Percentiles rank a stretch among this genome's conserved stretches.
Conservation (phyloP, 30 jellyfish, hydroid and myxozoan genomes). For the Cassiopea andromeda region DNA sequence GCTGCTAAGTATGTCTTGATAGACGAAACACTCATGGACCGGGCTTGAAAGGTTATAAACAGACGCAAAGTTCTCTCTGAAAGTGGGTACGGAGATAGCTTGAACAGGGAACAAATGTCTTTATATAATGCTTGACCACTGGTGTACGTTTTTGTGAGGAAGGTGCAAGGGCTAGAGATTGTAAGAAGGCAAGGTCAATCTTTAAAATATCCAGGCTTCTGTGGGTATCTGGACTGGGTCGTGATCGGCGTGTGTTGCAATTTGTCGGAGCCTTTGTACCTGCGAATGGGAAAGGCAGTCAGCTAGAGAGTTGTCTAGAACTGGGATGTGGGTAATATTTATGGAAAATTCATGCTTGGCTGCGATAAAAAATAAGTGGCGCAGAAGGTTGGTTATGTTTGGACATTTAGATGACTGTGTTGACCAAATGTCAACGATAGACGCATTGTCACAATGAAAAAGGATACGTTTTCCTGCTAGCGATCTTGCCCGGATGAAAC, state of each 20-base stretch:
- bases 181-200: not conserved
- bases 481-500: slow-evolving; percentile 2
- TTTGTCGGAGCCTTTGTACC: not conserved
- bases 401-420: not conserved
- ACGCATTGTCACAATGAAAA: slow-evolving; percentile 11
- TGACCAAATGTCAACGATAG: not conserved
- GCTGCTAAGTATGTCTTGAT: no score
- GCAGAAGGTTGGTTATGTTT: not conserved
- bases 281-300: not conserved
- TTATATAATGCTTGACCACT: not conserved
- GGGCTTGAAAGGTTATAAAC: no score
- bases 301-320: not conserved
- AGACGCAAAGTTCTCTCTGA: no score
- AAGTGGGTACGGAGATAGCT: not conserved
- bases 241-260: not conserved
- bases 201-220: not conserved
- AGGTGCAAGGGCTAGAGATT: not conserved
- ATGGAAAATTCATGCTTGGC: not conserved
- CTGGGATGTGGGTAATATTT: not conserved
- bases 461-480: not conserved
- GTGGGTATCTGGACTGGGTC: not conserved
- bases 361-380: not conserved
- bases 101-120: not conserved
- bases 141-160: not conserved
- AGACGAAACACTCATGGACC: no score